Evolutionary conservation across 2,113 vertebrate genomes (phyloP).

Genomic region (Rattus norvegicus): GRCr8 NC_086023.1:102108001-102108500

Average conservation of each 20-base stretch:
- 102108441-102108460: not conserved
- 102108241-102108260: not conserved
- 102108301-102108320: slow-evolving; percentile 53
- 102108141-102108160: not conserved
- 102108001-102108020: not conserved
- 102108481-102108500: slow-evolving; percentile 28
- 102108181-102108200: not conserved
- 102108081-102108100: not conserved
- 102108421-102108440: not conserved
- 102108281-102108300: not conserved
- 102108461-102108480: slow-evolving; percentile 6
- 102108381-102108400: slow-evolving; percentile 41
- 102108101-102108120: not conserved
- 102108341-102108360: slow-evolving; percentile 49
- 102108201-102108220: not conserved
- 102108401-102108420: slow-evolving; percentile 1
- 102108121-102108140: not conserved
- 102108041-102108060: not conserved
- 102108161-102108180: not conserved
- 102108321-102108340: not conserved
- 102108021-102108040: not conserved
- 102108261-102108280: not conserved
- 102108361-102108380: slow-evolving; percentile 29
- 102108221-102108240: not conserved
- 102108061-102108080: slow-evolving; percentile 6